Evolutionary conservation across 2,888 invertebrate species (phyloP).

Genomic region (Hyposoter didymator): DNA sequence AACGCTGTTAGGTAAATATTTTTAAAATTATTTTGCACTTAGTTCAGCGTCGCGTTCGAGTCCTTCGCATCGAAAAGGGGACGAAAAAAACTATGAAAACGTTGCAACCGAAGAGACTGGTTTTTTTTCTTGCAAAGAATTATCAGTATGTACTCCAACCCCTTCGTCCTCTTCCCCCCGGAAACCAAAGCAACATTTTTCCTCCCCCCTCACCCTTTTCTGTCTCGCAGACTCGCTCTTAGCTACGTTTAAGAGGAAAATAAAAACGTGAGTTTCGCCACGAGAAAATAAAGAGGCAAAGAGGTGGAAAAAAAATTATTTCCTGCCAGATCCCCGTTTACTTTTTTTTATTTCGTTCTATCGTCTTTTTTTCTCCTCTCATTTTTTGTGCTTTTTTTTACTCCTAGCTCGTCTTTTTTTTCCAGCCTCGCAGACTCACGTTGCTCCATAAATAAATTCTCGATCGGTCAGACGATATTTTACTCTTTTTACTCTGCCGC

Average conservation of each 20-base stretch:
- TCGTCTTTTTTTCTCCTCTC: slow-evolving; percentile 52
- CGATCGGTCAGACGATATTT: slow-evolving; percentile 37
- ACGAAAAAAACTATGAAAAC: slow-evolving; percentile 35
- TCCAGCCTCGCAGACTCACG: not conserved
- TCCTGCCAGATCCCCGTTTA: slow-evolving; percentile 7
- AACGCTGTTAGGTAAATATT: slow-evolving; percentile 83
- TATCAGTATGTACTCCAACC: slow-evolving; percentile 33
- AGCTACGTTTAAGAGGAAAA: slow-evolving; percentile 66
- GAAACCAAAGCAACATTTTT: slow-evolving; percentile 60
- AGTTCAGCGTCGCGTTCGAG: slow-evolving; percentile 70
- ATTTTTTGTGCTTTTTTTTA: slow-evolving; percentile 56
- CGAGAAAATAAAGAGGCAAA: slow-evolving; percentile 52
- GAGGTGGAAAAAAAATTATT: slow-evolving; percentile 42
- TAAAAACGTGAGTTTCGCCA: slow-evolving; percentile 53
- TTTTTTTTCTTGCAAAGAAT: slow-evolving; percentile 45
- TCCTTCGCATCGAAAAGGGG: slow-evolving; percentile 38
- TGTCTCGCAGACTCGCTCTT: slow-evolving; percentile 57
- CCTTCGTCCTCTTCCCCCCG: slow-evolving; percentile 11
- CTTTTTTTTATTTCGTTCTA: slow-evolving; percentile 47
- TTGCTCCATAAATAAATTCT: slow-evolving; percentile 62
- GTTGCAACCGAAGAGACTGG: slow-evolving; percentile 11
- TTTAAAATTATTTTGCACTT: slow-evolving; percentile 83
- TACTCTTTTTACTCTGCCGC: not conserved
- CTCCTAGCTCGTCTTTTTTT: slow-evolving; percentile 60
- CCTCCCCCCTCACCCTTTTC: slow-evolving; percentile 16